Evolutionary conservation across 2,113 vertebrate species (phyloP).

Genomic region (Hippocampus barbouri): DNA sequence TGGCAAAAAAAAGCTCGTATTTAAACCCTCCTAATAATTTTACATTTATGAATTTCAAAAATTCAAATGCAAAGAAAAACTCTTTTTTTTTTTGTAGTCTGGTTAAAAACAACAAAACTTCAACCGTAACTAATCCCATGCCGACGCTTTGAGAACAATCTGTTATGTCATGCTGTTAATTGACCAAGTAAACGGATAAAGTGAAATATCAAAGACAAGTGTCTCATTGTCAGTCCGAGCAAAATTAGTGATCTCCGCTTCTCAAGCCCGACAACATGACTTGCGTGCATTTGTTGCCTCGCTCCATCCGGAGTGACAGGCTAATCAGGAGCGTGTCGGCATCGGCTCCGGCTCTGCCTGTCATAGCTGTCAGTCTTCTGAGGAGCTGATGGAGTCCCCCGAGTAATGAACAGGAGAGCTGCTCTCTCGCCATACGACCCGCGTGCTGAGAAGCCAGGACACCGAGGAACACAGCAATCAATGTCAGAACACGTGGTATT

Average conservation of each 20-base stretch:
- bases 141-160: conserved; percentile 25
- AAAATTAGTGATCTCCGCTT: conserved; percentile 41
- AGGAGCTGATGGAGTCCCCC: conserved; percentile 48
- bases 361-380: conserved; percentile 65
- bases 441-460: conserved; percentile 51
- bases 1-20: neutral
- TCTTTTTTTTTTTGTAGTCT: too few species aligned
- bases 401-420: conserved; percentile 58
- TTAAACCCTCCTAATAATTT: too few species aligned
- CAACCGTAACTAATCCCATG: too few species aligned
- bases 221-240: conserved; percentile 16
- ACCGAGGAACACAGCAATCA: conserved; percentile 64
- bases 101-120: too few species aligned
- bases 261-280: conserved; percentile 18
- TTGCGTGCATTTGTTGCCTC: conserved; percentile 12
- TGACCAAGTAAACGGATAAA: conserved; percentile 19
- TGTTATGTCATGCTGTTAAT: conserved; percentile 14
- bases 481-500: conserved; percentile 67
- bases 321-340: conserved; percentile 66
- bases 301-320: conserved; percentile 60
- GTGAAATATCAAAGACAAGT: conserved; percentile 17
- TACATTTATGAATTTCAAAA: neutral
- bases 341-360: conserved; percentile 55
- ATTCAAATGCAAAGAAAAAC: too few species aligned
- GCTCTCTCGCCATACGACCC: conserved; percentile 56